Evolutionary conservation across 2,113 vertebrate species (phyloP), one percentile per base, ranked within the genome.

Genomic region (Sylvietta virens): DNA sequence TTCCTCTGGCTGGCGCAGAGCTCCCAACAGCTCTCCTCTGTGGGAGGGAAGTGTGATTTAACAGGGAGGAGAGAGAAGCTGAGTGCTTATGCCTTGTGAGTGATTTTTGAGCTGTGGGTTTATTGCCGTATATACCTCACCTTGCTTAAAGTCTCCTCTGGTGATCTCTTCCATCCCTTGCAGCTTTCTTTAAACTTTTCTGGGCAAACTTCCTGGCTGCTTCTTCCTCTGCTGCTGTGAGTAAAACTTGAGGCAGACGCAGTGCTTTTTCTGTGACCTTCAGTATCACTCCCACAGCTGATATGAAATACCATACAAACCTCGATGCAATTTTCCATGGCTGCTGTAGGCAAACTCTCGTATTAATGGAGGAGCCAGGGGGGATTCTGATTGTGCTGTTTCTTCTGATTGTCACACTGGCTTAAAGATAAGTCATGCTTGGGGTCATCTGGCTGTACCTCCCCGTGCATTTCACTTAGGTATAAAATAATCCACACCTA

Each of bases 251-350:
- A 76, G 65, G 81, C 24, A 79, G 85, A 13, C 5, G 37, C 60
- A 48, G 27, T 65, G 93, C 44, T 90, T 60, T 86, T 95, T 71
- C 71, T 88, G 56, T 90, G 93, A 94, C 93, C 94, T 97, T 92
- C 88, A 83, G 58, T 42, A 9, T 66, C 48, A 35, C 82, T 95
- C 79, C 81, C 62, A 72, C 82, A 88, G 91, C 81, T 79, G 26
- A 78, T 74, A 28, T 5, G 71, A 95, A 96, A 91, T 70, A 56
- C 78, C 61, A 7, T 62, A 33, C 88, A 73, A 95, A 86, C 81
- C 70, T 53, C 7, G 10, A 40, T 60, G 70, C 71, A 71, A 86
- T 97, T 95, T 94, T 89, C 94, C 57, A 28, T 5, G 72, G 80
- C 94, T 85, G 78, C 95, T 58, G 61, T 91, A 92, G 86, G 88